Conservation (phyloP, 2,797 vertebrate genomes). For the Peromyscus melanophrys region DNA sequence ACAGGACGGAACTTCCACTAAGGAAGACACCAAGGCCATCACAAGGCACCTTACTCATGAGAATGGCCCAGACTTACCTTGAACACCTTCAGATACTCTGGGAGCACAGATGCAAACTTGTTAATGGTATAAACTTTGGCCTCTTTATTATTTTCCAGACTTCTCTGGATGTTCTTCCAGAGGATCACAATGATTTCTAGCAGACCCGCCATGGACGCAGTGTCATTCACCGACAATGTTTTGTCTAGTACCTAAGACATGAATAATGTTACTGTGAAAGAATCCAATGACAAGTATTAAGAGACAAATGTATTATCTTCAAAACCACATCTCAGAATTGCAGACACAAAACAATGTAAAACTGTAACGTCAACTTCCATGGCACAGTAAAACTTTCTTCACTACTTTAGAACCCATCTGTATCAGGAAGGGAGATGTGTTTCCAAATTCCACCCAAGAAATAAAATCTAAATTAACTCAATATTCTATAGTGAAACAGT, state of each 20-base stretch:
- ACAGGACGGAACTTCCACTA: neutral
- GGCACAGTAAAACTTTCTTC: neutral
- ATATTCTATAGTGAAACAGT: neutral
- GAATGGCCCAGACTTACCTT: conserved; percentile 89
- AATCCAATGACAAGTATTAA: neutral
- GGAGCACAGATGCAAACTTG: conserved; percentile 95
- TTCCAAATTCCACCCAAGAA: conserved; percentile 61
- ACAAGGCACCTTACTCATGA: neutral
- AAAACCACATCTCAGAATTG: neutral
- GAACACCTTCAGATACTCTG: conserved; percentile 95
- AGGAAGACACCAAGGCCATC: neutral
- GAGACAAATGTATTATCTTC: neutral
- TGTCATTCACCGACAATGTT: conserved; percentile 91
- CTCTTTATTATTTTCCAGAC: conserved; percentile 93
- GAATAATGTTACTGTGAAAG: conserved; percentile 52
- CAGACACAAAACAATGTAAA: neutral
- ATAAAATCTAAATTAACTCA: neutral
- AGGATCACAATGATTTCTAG: conserved; percentile 96
- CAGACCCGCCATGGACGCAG: conserved; percentile 91
- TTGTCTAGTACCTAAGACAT: conserved; percentile 90
- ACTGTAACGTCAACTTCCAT: neutral
- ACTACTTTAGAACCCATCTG: conserved; percentile 3
- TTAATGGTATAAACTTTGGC: conserved; percentile 91
- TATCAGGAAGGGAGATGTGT: neutral
- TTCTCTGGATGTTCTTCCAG: conserved; percentile 94